These are phyloP conservation scores for Cataglyphis rosenhaueri DNA, from an alignment of 2,888 invertebrate species.

Conservation along the genomic window DNA sequence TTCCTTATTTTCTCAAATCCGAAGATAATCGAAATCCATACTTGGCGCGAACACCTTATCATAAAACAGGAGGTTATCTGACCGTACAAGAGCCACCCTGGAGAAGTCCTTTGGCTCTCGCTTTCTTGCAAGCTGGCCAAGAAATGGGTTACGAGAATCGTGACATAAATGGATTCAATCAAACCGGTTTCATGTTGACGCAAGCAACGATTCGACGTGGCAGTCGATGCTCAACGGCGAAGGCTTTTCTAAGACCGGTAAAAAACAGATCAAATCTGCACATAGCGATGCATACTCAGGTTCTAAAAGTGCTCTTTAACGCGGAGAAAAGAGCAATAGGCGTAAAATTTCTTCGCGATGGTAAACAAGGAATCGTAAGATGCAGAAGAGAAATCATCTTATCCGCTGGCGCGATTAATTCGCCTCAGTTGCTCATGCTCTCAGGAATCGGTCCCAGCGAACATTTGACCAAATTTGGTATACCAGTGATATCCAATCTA, in stretches of 20 bases:
- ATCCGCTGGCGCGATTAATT: conserved; percentile 95
- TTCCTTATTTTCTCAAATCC: conserved; percentile 94
- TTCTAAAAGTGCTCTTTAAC: conserved; percentile 90
- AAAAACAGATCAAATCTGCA: conserved; percentile 92
- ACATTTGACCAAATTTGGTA: conserved; percentile 90
- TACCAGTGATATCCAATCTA: conserved; percentile 91
- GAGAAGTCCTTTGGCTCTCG: conserved; percentile 93
- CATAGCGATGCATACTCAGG: conserved; percentile 92
- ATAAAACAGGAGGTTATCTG: conserved; percentile 92
- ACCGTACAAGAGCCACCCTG: conserved; percentile 95
- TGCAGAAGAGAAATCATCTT: conserved; percentile 94
- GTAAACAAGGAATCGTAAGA: conserved; percentile 88
- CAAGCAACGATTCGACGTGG: conserved; percentile 95
- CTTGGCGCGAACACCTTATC: conserved; percentile 91
- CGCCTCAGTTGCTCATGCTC: conserved; percentile 96
- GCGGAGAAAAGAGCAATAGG: conserved; percentile 90
- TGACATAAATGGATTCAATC: conserved; percentile 93
- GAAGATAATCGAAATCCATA: conserved; percentile 96
- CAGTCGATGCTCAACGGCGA: conserved; percentile 94
- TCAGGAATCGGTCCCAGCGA: conserved; percentile 95
- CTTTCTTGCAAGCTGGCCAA: conserved; percentile 92
- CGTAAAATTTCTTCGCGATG: conserved; percentile 90
- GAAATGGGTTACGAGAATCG: conserved; percentile 93
- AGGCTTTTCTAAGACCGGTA: conserved; percentile 93
- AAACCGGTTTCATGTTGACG: conserved; percentile 95